A percentile compares a stretch with the other conserved stretches of the same genome.
Conservation (phyloP, 2,113 vertebrate genomes). For the Danionella cerebrum region DNA sequence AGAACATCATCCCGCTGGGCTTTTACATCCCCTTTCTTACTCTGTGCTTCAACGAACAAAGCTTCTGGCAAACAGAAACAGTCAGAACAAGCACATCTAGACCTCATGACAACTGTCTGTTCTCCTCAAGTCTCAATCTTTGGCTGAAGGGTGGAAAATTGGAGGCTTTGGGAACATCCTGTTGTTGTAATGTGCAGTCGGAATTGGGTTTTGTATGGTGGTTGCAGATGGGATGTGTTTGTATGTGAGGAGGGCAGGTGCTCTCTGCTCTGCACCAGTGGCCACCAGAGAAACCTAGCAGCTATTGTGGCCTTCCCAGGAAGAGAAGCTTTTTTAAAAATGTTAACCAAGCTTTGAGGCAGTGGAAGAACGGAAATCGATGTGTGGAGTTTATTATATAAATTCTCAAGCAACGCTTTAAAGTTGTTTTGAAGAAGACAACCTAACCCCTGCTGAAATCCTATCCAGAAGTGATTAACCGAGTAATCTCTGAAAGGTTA, state of each 20-base stretch:
- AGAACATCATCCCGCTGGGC: constrained; percentile 25
- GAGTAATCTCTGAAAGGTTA: no score
- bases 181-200: background rate
- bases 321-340: constrained; percentile 4
- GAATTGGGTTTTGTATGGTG: background rate
- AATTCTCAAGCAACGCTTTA: no score
- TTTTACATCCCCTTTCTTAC: constrained; percentile 41
- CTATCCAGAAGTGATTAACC: no score
- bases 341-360: background rate
- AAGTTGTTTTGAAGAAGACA: no score
- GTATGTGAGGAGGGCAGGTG: constrained; percentile 8
- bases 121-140: constrained; percentile 9
- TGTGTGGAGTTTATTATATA: no score
- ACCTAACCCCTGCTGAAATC: no score
- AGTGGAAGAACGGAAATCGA: background rate
- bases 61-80: constrained; percentile 30
- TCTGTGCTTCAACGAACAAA: constrained; percentile 16
- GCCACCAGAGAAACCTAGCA: constrained; percentile 23
- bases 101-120: constrained; percentile 11
- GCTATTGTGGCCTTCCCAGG: constrained; percentile 1
- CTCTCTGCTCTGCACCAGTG: background rate
- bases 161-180: background rate
- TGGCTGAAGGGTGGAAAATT: background rate
- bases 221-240: constrained; percentile 9
- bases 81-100: background rate